Conservation (phyloP, 2,113 vertebrate species). For the Accipiter virgatus region DNA sequence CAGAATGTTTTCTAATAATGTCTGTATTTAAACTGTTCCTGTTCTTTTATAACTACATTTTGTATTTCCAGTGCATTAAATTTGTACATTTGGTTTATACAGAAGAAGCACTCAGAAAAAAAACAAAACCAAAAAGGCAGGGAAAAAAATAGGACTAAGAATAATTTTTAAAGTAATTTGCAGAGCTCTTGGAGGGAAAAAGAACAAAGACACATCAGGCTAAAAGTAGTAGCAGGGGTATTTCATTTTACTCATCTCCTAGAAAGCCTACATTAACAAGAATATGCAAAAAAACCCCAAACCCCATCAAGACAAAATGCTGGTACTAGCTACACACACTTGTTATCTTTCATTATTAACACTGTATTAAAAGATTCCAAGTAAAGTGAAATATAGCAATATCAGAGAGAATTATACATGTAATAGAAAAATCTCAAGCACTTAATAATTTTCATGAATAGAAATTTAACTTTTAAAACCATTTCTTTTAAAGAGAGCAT, state of each 20-base stretch:
- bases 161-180: background rate
- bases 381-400: background rate
- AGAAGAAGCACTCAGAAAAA: background rate
- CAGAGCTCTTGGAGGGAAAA: constrained; percentile 13
- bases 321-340: background rate
- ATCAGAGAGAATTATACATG: background rate
- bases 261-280: background rate
- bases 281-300: background rate
- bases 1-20: constrained; percentile 44
- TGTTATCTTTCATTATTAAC: constrained; percentile 1
- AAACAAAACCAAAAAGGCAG: background rate
- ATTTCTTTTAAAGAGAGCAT: background rate
- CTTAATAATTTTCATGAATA: background rate
- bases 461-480: background rate
- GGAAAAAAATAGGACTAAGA: background rate
- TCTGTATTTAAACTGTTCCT: constrained; percentile 14
- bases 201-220: constrained; percentile 51
- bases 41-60: constrained; percentile 40
- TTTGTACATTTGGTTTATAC: constrained; percentile 28
- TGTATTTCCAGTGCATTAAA: constrained; percentile 47
- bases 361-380: constrained; percentile 4
- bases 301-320: background rate
- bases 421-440: background rate
- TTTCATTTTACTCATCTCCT: constrained; percentile 20
- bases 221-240: constrained; percentile 12